Evolutionary conservation across 2,797 vertebrate genomes (phyloP).

Genomic region (Alfaro cultratus): DNA sequence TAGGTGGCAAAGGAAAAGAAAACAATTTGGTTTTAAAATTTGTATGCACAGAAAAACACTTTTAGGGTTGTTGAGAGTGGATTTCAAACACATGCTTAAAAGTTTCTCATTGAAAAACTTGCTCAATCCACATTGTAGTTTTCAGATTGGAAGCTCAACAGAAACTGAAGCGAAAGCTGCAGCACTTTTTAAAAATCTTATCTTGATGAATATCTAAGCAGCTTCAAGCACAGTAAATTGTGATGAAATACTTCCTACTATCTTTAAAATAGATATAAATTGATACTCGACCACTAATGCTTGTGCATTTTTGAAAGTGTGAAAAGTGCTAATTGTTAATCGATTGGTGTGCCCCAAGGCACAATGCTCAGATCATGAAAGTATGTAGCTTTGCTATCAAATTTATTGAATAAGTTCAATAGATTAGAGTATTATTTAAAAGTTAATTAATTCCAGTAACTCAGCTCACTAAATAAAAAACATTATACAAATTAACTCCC

Average conservation of each 20-base stretch:
- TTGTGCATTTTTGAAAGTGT: not conserved
- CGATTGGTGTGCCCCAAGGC: not conserved
- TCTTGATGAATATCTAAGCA: not conserved
- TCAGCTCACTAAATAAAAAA: not conserved
- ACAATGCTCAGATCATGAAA: not conserved
- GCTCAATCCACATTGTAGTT: not conserved
- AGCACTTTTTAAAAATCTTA: not conserved
- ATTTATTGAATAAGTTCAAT: not conserved
- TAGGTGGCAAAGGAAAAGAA: not conserved
- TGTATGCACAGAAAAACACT: not conserved
- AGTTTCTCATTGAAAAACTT: not conserved
- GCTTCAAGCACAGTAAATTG: not conserved
- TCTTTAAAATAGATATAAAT: not conserved
- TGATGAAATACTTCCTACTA: not conserved
- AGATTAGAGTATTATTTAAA: not conserved
- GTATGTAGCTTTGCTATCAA: not conserved
- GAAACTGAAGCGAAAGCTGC: not conserved
- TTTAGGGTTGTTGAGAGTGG: not conserved
- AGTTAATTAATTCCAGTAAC: not conserved
- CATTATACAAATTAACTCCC: not conserved
- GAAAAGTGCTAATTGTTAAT: not conserved
- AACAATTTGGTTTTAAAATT: not conserved
- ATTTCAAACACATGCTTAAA: not conserved
- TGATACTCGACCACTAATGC: not conserved
- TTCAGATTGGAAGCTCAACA: not conserved